A percentile compares a stretch with the other conserved stretches of the same genome.
phyloP scores from a whole-genome alignment of 2,888 invertebrate genomes.

The Empis stercorea region DNA sequence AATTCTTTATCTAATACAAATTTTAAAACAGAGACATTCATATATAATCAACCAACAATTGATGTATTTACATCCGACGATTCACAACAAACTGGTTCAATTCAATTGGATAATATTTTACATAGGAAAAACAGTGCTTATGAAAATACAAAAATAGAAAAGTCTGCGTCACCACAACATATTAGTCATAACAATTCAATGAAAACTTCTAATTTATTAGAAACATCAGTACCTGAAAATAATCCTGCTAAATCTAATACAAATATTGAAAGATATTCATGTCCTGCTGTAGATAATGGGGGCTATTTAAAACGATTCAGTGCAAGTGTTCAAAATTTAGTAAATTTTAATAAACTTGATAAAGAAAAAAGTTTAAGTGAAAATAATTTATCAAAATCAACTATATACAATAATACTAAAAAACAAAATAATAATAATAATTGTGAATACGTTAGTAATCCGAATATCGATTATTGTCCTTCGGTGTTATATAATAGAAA shows the following conservation, averaged over 20 bases:
- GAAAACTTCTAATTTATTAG: neutral
- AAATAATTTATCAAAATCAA: slow-evolving; percentile 10
- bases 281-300: neutral
- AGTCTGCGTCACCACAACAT: neutral
- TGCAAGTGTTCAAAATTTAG: slow-evolving; percentile 13
- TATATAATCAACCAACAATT: neutral
- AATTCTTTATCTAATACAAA: too few species aligned
- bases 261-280: neutral
- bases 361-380: slow-evolving; percentile 12
- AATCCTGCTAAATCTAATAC: neutral
- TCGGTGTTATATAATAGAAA: slow-evolving; percentile 12
- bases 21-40: too few species aligned
- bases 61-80: neutral
- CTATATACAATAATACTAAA: slow-evolving; percentile 3
- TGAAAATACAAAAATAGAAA: too few species aligned
- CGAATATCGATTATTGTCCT: slow-evolving; percentile 11
- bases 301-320: slow-evolving; percentile 7
- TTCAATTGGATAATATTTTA: slow-evolving; percentile 11
- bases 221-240: neutral
- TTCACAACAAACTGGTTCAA: slow-evolving; percentile 3
- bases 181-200: neutral
- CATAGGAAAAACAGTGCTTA: slow-evolving; percentile 6
- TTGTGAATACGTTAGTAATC: neutral
- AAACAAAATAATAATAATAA: neutral
- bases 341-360: slow-evolving; percentile 1